Conservation (phyloP, 2,888 invertebrate species). For the Mythimna pallens region DNA sequence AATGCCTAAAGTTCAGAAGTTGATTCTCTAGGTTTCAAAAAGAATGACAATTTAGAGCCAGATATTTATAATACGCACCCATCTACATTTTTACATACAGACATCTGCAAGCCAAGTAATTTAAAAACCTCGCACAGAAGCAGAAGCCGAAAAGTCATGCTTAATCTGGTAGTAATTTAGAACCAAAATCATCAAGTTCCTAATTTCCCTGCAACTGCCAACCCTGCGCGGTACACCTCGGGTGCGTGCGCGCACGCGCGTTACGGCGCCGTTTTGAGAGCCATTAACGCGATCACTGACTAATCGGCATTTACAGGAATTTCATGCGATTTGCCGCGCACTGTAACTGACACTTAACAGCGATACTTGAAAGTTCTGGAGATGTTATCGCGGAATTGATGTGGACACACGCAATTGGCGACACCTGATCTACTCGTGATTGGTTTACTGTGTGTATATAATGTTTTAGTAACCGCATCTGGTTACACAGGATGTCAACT, state of each 20-base stretch:
- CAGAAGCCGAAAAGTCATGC: no score
- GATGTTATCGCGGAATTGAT: constrained; percentile 45
- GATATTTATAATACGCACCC: no score
- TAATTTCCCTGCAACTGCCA: constrained; percentile 21
- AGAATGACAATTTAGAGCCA: no score
- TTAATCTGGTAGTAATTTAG: no score
- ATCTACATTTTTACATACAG: no score
- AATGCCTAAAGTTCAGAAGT: no score
- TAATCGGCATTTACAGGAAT: constrained; percentile 65
- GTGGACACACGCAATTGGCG: constrained; percentile 14
- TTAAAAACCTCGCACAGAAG: no score
- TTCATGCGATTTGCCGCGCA: constrained; percentile 58
- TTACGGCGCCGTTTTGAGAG: constrained; percentile 61
- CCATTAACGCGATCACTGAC: constrained; percentile 66
- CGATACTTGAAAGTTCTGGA: constrained; percentile 35
- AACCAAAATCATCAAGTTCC: not conserved
- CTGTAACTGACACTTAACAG: constrained; percentile 55
- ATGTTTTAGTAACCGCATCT: constrained; percentile 21
- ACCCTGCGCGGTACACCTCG: constrained; percentile 51
- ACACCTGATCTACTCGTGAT: constrained; percentile 43
- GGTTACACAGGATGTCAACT: not conserved
- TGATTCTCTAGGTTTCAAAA: no score
- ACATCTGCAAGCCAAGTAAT: no score
- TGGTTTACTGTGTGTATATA: constrained; percentile 13
- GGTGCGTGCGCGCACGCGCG: constrained; percentile 57